Percentiles rank a stretch among this genome's conserved stretches.
Evolutionary conservation across 2,113 vertebrate genomes (phyloP).

Genomic region (Cichladusa arquata): DNA sequence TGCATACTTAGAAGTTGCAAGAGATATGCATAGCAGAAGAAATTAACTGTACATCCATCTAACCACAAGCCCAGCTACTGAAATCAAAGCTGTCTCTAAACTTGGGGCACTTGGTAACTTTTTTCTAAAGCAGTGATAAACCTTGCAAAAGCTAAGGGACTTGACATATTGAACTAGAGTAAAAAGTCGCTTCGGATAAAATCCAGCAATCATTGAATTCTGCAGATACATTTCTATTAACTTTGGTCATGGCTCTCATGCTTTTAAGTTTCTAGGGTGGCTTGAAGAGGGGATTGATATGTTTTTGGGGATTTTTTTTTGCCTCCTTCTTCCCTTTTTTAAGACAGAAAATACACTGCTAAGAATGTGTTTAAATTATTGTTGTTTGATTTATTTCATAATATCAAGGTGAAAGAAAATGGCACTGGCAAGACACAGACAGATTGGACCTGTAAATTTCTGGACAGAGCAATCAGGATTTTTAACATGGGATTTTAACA

Average conservation of each 20-base stretch:
- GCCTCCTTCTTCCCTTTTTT: fast-evolving
- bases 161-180: neutral
- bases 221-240: neutral
- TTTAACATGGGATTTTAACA: neutral
- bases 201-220: neutral
- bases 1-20: neutral
- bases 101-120: neutral
- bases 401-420: neutral
- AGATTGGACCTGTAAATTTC: neutral
- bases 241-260: neutral
- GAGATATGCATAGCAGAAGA: neutral
- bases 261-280: neutral
- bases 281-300: neutral
- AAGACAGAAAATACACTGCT: neutral
- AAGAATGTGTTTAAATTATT: neutral
- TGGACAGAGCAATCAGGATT: neutral
- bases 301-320: neutral
- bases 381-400: neutral
- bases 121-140: neutral
- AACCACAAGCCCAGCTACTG: neutral
- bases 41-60: neutral
- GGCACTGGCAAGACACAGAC: neutral
- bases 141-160: neutral
- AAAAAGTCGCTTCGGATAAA: neutral
- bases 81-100: neutral